These are phyloP conservation scores for Syndactyla subalaris DNA, from an alignment of 2,797 vertebrate species.

Conservation along the genomic window DNA sequence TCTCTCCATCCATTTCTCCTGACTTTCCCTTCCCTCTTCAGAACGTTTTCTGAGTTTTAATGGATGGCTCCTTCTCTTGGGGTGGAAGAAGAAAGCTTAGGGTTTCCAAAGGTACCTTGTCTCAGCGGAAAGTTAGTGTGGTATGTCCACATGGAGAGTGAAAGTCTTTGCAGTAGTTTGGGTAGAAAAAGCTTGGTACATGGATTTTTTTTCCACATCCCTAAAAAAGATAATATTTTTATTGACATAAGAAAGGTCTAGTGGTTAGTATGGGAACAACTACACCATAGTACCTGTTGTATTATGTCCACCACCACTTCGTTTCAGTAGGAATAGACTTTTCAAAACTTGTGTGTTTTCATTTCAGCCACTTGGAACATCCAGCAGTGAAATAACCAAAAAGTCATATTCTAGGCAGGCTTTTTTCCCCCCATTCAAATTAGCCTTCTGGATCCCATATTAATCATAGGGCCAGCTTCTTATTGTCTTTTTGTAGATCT, in stretches of 20 bases:
- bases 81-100: background rate
- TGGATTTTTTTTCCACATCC: background rate
- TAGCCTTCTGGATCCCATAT: background rate
- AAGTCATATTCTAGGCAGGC: background rate
- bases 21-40: background rate
- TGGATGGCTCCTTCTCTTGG: background rate
- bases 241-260: background rate
- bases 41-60: background rate
- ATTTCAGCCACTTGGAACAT: background rate
- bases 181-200: background rate
- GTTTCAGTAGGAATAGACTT: background rate
- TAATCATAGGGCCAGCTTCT: background rate
- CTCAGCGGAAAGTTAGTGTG: background rate
- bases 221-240: background rate
- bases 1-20: background rate
- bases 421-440: rapidly evolving
- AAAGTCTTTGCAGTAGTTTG: background rate
- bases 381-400: background rate
- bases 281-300: rapidly evolving
- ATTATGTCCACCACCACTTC: background rate
- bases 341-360: background rate
- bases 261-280: background rate
- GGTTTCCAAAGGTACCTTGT: background rate
- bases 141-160: background rate
- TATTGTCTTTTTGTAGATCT: background rate